Percentiles rank a stretch among this genome's conserved stretches.
These are phyloP conservation scores for Trichonephila inaurata DNA, from an alignment of 1,140 invertebrate genomes.

Conservation along the genomic window DNA sequence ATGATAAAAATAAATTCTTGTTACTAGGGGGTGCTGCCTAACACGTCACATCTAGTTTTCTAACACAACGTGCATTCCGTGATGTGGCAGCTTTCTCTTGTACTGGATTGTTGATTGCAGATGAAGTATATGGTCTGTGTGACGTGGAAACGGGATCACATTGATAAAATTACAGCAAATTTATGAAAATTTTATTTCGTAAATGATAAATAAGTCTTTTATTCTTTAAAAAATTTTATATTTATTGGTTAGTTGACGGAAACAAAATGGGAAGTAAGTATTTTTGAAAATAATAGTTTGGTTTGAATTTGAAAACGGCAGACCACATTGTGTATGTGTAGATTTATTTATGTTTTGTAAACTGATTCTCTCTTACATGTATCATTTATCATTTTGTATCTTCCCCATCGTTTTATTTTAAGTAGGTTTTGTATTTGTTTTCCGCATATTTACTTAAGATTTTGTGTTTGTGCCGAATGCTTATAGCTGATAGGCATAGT, in stretches of 20 bases:
- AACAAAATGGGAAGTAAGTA: slow-evolving; percentile 70
- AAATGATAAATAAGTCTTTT: slow-evolving; percentile 22
- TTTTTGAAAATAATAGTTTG: neutral
- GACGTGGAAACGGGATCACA: slow-evolving; percentile 58
- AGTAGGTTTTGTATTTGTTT: too few relatives aligned
- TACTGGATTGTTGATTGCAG: slow-evolving; percentile 58
- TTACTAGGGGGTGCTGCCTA: slow-evolving; percentile 35
- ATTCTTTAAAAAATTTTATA: slow-evolving; percentile 31
- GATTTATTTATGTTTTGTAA: too few relatives aligned
- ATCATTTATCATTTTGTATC: too few relatives aligned
- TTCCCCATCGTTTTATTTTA: too few relatives aligned
- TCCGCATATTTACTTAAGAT: too few relatives aligned
- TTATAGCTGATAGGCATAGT: too few relatives aligned
- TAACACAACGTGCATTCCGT: slow-evolving; percentile 47
- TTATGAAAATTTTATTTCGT: slow-evolving; percentile 22
- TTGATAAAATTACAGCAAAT: neutral
- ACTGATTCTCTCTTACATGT: too few relatives aligned
- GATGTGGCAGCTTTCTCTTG: slow-evolving; percentile 71
- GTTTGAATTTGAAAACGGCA: neutral
- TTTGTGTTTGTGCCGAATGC: too few relatives aligned
- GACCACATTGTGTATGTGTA: too few relatives aligned
- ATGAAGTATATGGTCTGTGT: slow-evolving; percentile 29
- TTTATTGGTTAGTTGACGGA: neutral
- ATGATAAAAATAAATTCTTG: neutral
- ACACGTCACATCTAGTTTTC: slow-evolving; percentile 59